Conservation (phyloP, 2,888 invertebrate species). For the Hoplodrina blanda region DNA sequence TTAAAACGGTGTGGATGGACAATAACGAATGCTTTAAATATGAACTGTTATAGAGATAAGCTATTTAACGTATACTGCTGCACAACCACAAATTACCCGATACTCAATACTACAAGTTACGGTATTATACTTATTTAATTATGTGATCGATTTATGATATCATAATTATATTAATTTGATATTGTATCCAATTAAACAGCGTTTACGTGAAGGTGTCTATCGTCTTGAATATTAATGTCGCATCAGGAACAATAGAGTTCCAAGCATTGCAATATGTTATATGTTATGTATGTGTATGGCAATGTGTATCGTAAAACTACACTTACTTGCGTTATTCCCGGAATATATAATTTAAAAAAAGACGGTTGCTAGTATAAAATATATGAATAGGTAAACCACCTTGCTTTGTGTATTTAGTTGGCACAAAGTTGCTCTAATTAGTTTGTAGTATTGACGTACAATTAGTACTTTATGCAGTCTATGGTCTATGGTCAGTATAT, state of each 20-base stretch:
- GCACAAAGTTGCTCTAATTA: constrained; percentile 26
- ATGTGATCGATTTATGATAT: constrained; percentile 1
- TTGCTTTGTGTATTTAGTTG: constrained; percentile 18
- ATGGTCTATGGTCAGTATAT: background rate
- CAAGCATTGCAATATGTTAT: background rate
- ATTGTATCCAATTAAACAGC: background rate
- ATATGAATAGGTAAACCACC: background rate
- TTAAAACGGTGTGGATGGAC: background rate
- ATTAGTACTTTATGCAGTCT: constrained; percentile 1
- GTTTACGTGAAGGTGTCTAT: background rate
- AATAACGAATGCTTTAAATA: background rate
- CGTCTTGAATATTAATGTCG: constrained; percentile 8
- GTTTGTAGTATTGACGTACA: constrained; percentile 12
- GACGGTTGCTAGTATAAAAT: background rate
- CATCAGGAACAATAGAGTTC: background rate
- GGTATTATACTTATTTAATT: background rate
- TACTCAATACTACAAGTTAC: constrained; percentile 2
- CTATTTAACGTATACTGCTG: background rate
- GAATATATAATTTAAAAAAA: constrained; percentile 8
- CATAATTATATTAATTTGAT: constrained; percentile 1
- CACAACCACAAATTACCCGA: background rate
- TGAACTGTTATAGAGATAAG: too few species aligned
- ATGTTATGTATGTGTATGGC: too few species aligned
- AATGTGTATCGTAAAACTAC: background rate
- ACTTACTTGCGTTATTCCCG: background rate